Percentiles rank a stretch among this genome's conserved stretches.
phyloP scores from a whole-genome alignment of 2,888 invertebrate species.

The Hedya salicella region DNA sequence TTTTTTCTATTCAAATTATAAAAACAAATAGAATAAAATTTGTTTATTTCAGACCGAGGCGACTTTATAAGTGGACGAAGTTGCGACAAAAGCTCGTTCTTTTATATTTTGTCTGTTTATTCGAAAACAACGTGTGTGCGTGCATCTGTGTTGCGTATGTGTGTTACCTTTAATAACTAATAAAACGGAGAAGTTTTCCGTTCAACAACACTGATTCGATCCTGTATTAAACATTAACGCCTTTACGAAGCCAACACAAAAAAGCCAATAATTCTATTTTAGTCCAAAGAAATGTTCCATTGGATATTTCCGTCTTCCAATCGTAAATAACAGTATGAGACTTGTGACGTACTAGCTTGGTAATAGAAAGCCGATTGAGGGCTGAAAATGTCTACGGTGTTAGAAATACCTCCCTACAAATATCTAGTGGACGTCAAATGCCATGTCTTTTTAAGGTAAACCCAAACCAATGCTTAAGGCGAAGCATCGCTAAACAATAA shows the following conservation, averaged over 20 bases:
- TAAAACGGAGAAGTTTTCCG: not conserved
- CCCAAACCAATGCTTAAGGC: too few relatives aligned
- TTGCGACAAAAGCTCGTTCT: too few relatives aligned
- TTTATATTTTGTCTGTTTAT: too few relatives aligned
- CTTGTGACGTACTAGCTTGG: slow-evolving; percentile 24
- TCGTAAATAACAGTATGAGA: slow-evolving; percentile 31
- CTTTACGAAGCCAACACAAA: slow-evolving; percentile 5
- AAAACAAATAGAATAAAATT: too few relatives aligned
- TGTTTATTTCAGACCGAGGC: too few relatives aligned
- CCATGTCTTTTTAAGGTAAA: too few relatives aligned
- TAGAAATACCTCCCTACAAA: not conserved
- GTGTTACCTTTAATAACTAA: not conserved
- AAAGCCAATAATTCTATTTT: slow-evolving; percentile 28
- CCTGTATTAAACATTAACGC: slow-evolving; percentile 11
- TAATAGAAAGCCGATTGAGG: not conserved
- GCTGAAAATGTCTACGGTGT: not conserved
- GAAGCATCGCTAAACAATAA: too few relatives aligned
- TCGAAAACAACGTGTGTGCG: too few relatives aligned
- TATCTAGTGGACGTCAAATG: too few relatives aligned
- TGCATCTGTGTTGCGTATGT: too few relatives aligned
- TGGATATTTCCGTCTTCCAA: slow-evolving; percentile 22
- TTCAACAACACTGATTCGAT: not conserved
- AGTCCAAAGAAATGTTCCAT: slow-evolving; percentile 20
- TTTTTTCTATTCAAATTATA: too few relatives aligned
- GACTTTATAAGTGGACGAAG: too few relatives aligned